These are phyloP conservation scores for Rhabditoides inermis DNA, from an alignment of 2,888 invertebrate genomes.

Conservation along the genomic window DNA sequence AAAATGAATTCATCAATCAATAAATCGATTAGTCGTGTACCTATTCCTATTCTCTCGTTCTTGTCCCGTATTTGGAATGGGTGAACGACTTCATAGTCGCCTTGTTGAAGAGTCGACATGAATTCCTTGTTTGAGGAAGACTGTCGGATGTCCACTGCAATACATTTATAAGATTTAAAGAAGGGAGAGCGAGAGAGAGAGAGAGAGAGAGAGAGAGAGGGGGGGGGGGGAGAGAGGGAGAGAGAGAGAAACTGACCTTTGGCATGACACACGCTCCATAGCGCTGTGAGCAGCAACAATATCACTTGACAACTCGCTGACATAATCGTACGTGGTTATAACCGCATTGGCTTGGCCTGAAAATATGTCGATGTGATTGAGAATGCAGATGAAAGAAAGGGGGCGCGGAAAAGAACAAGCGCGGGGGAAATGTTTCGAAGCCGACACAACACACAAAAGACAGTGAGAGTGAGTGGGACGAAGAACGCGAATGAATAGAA, in stretches of 20 bases:
- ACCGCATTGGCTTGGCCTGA: too few species aligned
- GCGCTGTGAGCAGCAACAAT: too few species aligned
- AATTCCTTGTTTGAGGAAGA: constrained; percentile 52
- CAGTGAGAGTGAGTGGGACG: too few species aligned
- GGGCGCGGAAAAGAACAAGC: too few species aligned
- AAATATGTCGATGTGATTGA: too few species aligned
- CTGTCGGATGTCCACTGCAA: constrained; percentile 39
- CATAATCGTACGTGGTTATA: too few species aligned
- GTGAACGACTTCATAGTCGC: constrained; percentile 54
- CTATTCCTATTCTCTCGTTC: constrained; percentile 52
- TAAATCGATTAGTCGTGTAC: constrained; percentile 6
- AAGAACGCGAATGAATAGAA: too few species aligned
- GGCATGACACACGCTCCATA: too few species aligned
- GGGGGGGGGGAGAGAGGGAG: background rate
- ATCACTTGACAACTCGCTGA: too few species aligned
- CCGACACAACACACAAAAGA: too few species aligned
- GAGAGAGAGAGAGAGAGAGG: background rate
- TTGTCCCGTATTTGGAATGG: constrained; percentile 55
- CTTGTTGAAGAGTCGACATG: constrained; percentile 50
- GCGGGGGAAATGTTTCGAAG: too few species aligned
- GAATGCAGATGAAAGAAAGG: too few species aligned
- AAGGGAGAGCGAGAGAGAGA: background rate
- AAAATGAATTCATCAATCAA: background rate
- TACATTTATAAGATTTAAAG: background rate
- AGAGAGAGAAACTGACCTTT: background rate